Percentiles rank a stretch among this genome's conserved stretches.
Evolutionary conservation across 2,888 invertebrate genomes (phyloP).

Genomic region (Taphrorychus bicolor): DNA sequence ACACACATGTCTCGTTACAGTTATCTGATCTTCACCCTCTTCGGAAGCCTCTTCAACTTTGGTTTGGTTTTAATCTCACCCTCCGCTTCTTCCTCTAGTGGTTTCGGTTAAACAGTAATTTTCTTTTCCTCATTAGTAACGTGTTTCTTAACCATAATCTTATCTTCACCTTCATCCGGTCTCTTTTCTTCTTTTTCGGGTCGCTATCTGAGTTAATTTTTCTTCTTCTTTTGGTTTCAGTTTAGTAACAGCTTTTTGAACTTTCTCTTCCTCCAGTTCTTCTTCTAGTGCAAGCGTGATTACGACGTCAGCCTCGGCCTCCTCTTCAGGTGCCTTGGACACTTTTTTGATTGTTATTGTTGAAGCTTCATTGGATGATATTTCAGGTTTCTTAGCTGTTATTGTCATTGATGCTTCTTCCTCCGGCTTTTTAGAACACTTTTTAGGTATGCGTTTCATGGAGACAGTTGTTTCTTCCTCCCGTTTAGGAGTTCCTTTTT

Average conservation of each 20-base stretch:
- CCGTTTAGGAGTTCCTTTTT: constrained; percentile 1
- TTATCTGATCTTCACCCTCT: constrained; percentile 41
- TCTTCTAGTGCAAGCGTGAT: constrained; percentile 25
- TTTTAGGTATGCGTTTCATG: constrained; percentile 42
- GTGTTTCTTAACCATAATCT: constrained; percentile 48
- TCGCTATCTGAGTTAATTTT: constrained; percentile 31
- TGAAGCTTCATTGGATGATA: constrained; percentile 35
- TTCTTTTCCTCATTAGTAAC: constrained; percentile 44
- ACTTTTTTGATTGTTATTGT: constrained; percentile 50
- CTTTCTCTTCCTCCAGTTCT: not conserved
- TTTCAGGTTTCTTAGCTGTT: constrained; percentile 42
- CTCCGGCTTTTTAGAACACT: constrained; percentile 10
- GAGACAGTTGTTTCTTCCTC: constrained; percentile 14
- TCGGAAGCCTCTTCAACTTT: constrained; percentile 44
- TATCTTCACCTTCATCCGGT: constrained; percentile 38
- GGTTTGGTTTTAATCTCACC: constrained; percentile 47
- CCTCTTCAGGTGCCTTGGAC: not conserved
- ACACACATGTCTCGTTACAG: constrained; percentile 53
- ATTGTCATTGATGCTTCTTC: constrained; percentile 46
- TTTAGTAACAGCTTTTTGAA: constrained; percentile 46
- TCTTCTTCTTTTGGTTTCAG: constrained; percentile 46
- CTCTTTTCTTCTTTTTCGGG: constrained; percentile 49
- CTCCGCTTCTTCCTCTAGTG: constrained; percentile 57
- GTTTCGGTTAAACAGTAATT: constrained; percentile 12
- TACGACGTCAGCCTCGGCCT: too few relatives aligned